Percentiles rank a stretch among this genome's conserved stretches.
phyloP scores from a whole-genome alignment of 2,113 vertebrate species.

The Neodon shergylaensis region DNA sequence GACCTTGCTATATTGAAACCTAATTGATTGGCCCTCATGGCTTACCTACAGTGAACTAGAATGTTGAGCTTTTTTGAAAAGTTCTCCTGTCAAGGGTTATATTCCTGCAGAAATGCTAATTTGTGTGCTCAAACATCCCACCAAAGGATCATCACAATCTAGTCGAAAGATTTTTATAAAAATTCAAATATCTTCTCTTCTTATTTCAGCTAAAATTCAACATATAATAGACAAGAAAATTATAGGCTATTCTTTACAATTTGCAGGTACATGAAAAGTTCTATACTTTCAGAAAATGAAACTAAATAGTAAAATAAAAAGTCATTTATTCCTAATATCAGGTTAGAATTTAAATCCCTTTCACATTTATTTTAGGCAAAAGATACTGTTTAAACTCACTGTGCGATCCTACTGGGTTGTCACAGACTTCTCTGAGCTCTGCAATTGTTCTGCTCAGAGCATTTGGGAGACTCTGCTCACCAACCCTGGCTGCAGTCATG shows the following conservation, averaged over 20 bases:
- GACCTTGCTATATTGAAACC: slow-evolving; percentile 51
- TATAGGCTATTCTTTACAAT: slow-evolving; percentile 13
- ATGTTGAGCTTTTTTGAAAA: slow-evolving; percentile 8
- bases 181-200: slow-evolving; percentile 18
- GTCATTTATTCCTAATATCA: slow-evolving; percentile 2
- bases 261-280: neutral
- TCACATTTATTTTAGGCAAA: slow-evolving; percentile 51
- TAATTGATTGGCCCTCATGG: neutral
- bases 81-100: neutral
- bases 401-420: neutral
- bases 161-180: neutral
- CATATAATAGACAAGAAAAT: neutral
- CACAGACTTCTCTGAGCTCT: neutral
- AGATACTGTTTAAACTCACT: neutral
- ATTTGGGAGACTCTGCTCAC: neutral
- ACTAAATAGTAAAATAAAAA: slow-evolving; percentile 25
- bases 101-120: slow-evolving; percentile 4
- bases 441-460: neutral
- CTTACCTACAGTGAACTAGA: neutral
- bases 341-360: slow-evolving; percentile 52
- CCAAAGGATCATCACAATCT: slow-evolving; percentile 19
- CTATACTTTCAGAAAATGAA: slow-evolving; percentile 15
- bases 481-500: neutral
- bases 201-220: slow-evolving; percentile 42
- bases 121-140: slow-evolving; percentile 7